A percentile compares a stretch with the other conserved stretches of the same genome.
phyloP scores from a whole-genome alignment of 2,797 vertebrate species.

The Jordanella pulchra region DNA sequence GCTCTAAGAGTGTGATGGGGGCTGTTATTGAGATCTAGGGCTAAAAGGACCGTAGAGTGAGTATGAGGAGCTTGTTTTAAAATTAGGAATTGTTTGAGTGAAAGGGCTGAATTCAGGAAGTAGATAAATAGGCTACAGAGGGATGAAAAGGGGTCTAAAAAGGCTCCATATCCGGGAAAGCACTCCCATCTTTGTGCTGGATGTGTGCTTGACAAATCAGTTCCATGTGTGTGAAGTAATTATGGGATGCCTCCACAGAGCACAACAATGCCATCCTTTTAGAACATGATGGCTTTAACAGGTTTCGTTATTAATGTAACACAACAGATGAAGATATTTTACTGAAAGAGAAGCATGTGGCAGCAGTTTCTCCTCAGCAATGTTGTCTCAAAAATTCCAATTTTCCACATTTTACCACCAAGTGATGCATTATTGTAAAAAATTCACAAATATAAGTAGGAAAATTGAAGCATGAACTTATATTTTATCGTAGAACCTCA shows the following conservation, averaged over 20 bases:
- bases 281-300: slow-evolving; percentile 56
- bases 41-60: slow-evolving; percentile 60
- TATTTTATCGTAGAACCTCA: neutral
- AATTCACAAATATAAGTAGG: neutral
- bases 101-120: slow-evolving; percentile 62
- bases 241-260: slow-evolving; percentile 36
- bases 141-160: slow-evolving; percentile 35
- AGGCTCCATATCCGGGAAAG: slow-evolving; percentile 57
- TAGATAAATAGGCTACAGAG: slow-evolving; percentile 54
- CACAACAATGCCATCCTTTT: slow-evolving; percentile 58
- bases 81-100: slow-evolving; percentile 71
- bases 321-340: slow-evolving; percentile 38
- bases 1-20: slow-evolving; percentile 56
- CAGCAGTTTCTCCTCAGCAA: neutral
- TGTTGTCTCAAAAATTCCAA: neutral
- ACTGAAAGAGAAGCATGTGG: slow-evolving; percentile 55
- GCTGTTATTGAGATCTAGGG: slow-evolving; percentile 62
- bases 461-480: neutral
- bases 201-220: slow-evolving; percentile 18
- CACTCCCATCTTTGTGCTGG: slow-evolving; percentile 29
- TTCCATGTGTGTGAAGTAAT: slow-evolving; percentile 41
- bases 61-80: slow-evolving; percentile 55
- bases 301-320: slow-evolving; percentile 52
- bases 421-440: no score
- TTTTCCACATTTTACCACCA: slow-evolving; percentile 1